Evolutionary conservation across 2,797 vertebrate genomes (phyloP).

Genomic region (Todus mexicanus): DNA sequence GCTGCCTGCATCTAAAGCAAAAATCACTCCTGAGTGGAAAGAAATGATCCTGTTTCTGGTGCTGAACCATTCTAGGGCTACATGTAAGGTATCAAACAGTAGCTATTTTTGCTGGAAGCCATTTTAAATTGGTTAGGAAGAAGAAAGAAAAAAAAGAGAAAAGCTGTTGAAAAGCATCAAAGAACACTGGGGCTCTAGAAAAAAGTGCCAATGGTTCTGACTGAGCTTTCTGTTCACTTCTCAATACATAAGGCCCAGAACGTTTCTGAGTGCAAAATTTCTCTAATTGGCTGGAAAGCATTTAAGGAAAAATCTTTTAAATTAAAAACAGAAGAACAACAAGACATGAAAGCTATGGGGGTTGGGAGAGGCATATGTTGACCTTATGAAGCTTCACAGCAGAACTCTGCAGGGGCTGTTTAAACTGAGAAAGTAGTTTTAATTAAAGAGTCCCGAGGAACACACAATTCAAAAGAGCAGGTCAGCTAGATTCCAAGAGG

Average conservation of each 20-base stretch:
- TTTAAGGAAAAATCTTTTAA: slow-evolving; percentile 64
- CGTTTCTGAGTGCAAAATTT: slow-evolving; percentile 52
- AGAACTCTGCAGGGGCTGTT: slow-evolving; percentile 64
- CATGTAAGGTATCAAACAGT: background rate
- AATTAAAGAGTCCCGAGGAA: slow-evolving; percentile 68
- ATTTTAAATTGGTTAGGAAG: background rate
- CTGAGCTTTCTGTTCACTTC: slow-evolving; percentile 51
- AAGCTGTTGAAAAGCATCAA: slow-evolving; percentile 30
- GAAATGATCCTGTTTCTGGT: background rate
- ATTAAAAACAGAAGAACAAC: slow-evolving; percentile 66
- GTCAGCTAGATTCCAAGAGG: slow-evolving; percentile 66
- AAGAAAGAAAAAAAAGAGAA: background rate
- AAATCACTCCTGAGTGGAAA: background rate
- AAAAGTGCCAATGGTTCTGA: slow-evolving; percentile 31
- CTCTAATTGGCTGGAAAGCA: slow-evolving; percentile 65
- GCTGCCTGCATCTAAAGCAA: background rate
- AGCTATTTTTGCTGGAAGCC: slow-evolving; percentile 6
- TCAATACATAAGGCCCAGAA: slow-evolving; percentile 39
- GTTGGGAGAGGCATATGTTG: slow-evolving; percentile 65
- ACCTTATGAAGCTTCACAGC: slow-evolving; percentile 67
- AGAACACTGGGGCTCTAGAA: slow-evolving; percentile 31
- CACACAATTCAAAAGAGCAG: slow-evolving; percentile 62
- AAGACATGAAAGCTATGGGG: slow-evolving; percentile 58
- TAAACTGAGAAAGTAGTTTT: slow-evolving; percentile 68
- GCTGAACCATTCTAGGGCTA: background rate